A percentile compares a stretch with the other conserved stretches of the same genome.
These are phyloP conservation scores for Lasioglossum oenotherae DNA, from an alignment of 2,888 invertebrate species.

Conservation along the genomic window DNA sequence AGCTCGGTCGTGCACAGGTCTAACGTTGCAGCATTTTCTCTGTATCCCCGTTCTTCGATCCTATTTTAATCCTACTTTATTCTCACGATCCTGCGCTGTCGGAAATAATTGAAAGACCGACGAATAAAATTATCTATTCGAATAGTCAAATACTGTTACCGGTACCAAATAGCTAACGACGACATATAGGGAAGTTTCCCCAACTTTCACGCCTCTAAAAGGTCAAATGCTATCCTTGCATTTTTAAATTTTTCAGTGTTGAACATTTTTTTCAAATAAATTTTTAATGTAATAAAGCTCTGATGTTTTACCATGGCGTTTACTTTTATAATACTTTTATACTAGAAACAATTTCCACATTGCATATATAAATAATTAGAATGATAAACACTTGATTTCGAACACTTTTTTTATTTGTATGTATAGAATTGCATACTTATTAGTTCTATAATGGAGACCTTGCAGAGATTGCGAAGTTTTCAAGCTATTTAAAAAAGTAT, in stretches of 20 bases:
- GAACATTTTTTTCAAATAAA: too few species aligned
- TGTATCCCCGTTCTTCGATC: slow-evolving; percentile 2
- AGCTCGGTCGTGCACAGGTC: background rate
- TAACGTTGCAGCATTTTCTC: slow-evolving; percentile 11
- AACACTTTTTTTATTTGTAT: background rate
- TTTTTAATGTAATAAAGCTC: too few species aligned
- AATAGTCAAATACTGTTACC: background rate
- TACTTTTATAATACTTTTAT: too few species aligned
- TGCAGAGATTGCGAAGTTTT: background rate
- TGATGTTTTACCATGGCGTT: too few species aligned
- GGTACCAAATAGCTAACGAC: background rate
- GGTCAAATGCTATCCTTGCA: background rate
- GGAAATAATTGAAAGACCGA: background rate
- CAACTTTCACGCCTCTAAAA: background rate
- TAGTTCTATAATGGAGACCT: background rate
- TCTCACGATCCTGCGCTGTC: background rate
- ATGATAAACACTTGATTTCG: background rate
- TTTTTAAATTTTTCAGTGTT: too few species aligned
- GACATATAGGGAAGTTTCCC: background rate
- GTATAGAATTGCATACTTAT: background rate
- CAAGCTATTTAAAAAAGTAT: background rate
- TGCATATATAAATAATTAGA: too few species aligned
- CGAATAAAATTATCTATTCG: background rate
- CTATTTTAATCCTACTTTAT: slow-evolving; percentile 14
- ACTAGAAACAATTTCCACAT: too few species aligned